These are phyloP conservation scores for Sparus aurata DNA, from an alignment of 2,797 vertebrate species.

Conservation along the genomic window DNA sequence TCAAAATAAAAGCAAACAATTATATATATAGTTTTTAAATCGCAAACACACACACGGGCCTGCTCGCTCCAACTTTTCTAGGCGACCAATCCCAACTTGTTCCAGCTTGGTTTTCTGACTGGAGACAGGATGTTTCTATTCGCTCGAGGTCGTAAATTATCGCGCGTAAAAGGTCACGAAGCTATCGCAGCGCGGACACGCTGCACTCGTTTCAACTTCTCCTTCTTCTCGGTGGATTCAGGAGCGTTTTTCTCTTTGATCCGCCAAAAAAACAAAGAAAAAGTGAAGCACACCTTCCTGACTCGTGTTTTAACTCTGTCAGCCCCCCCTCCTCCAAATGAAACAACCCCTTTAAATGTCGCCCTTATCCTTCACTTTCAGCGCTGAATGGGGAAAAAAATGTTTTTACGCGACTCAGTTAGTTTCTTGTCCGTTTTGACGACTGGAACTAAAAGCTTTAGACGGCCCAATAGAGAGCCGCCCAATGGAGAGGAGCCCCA, in stretches of 20 bases:
- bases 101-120: conserved; percentile 15
- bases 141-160: conserved; percentile 53
- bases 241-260: conserved; percentile 33
- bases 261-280: not conserved
- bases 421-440: conserved; percentile 79
- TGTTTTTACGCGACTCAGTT: conserved; percentile 71
- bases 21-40: too few species aligned
- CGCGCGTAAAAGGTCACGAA: conserved; percentile 35
- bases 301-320: conserved; percentile 37
- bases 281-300: not conserved
- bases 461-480: conserved; percentile 92
- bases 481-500: conserved; percentile 93
- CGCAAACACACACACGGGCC: not conserved
- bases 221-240: conserved; percentile 29
- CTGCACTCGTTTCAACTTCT: conserved; percentile 19
- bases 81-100: not conserved
- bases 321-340: conserved; percentile 11
- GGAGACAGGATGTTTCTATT: conserved; percentile 36
- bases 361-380: conserved; percentile 54
- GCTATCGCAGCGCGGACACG: conserved; percentile 22
- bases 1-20: conserved; percentile 49
- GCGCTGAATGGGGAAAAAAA: conserved; percentile 60
- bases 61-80: not conserved
- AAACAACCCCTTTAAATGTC: conserved; percentile 55
- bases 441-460: conserved; percentile 90